Base-by-base conservation (phyloP, 2,888 invertebrate species). In the Phyto melanocephala region DNA sequence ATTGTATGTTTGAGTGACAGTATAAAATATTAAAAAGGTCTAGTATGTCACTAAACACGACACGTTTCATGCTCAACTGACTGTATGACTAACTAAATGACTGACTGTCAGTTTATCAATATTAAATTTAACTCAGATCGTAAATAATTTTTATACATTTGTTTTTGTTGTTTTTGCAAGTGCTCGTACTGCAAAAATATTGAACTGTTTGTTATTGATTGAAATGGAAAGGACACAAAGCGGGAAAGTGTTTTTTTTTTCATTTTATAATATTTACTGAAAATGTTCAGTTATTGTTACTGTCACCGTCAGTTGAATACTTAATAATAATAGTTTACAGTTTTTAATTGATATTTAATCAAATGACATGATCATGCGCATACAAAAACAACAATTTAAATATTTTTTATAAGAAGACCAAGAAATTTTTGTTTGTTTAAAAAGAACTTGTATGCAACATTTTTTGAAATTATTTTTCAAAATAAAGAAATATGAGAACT, bases 331-430 rank as follows among this genome's bases (percentile, higher is more conserved):
- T 33, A 28, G 52, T 50, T 50, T 37, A 24, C 17, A 52, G 40
- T 35, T 67, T 65, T 65, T 28, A 67, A 76, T 67, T 68, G 76
- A 60, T 60, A 50, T 76, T 52, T 52, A 50, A 60, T 60, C 6
- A 58, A 67, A 68, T 42, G 8, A 50, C 17, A 6, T 28, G 8
- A 13, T 7, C n/a, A n/a, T n/a, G n/a, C n/a, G n/a, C n/a, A 35
- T n/a, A n/a, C n/a, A 65, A 35, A 17, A 11, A 47, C 13, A 15
- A 17, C 11, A 35, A 13, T 58, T 58, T 35, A 33, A 35, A 20
- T 37, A 20, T 35, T 37, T 58, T 3, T 20, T 13, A 0, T 62
- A 24, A n/a, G n/a, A n/a, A n/a, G n/a, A 47, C 13, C 1, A 65
- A 47, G 13, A 20, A 35, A 20, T 50, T 24, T 68, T 22, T 24